phyloP scores from a whole-genome alignment of 1,140 invertebrate species.

The Atopsyche davidsoni region DNA sequence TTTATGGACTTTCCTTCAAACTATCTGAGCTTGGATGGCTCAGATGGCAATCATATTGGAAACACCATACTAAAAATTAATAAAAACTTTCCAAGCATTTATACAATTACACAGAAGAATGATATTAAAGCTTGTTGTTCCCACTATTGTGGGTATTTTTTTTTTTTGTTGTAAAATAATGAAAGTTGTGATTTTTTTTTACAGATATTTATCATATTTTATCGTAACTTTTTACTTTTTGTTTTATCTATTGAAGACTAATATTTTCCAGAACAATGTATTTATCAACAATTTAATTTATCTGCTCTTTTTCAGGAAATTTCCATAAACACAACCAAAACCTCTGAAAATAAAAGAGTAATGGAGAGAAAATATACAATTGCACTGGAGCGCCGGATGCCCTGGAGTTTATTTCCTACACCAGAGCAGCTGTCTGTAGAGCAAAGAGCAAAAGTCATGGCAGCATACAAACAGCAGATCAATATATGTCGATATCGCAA shows the following conservation, averaged over 20 bases:
- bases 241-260: not conserved
- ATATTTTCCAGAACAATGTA: not conserved
- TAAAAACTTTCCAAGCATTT: too few species aligned
- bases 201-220: not conserved
- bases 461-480: slow-evolving; percentile 23
- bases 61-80: too few species aligned
- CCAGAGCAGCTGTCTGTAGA: slow-evolving; percentile 22
- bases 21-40: too few species aligned
- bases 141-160: too few species aligned
- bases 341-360: not conserved
- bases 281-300: not conserved
- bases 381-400: slow-evolving; percentile 43
- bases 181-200: slow-evolving; percentile 1
- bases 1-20: too few species aligned
- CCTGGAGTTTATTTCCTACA: slow-evolving; percentile 43
- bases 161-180: too few species aligned
- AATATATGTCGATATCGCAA: slow-evolving; percentile 23
- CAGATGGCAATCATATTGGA: too few species aligned
- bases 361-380: slow-evolving; percentile 42
- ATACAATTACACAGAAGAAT: too few species aligned
- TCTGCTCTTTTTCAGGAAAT: not conserved
- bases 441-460: slow-evolving; percentile 16
- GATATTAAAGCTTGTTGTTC: too few species aligned
- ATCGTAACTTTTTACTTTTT: not conserved
- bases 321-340: not conserved